Evolutionary conservation across 2,888 invertebrate species (phyloP).

Genomic region (Oxyteleia sp.): DNA sequence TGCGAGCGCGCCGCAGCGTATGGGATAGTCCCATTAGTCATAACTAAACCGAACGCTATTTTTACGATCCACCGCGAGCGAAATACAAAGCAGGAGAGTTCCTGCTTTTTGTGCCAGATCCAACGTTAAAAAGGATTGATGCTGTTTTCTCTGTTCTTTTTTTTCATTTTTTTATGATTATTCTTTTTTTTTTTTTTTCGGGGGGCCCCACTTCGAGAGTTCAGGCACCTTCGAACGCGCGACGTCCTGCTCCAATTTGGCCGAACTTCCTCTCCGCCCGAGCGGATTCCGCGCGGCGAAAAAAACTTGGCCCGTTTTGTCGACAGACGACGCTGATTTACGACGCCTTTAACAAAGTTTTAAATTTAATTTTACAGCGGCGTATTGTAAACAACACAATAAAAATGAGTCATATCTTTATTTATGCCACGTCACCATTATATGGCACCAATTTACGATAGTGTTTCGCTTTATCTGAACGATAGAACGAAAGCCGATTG

Average conservation of each 20-base stretch:
- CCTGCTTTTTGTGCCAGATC: too few relatives aligned
- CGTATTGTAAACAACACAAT: slow-evolving; percentile 70
- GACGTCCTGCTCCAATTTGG: background rate
- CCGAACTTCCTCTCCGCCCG: background rate
- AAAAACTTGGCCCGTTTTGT: slow-evolving; percentile 28
- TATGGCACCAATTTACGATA: slow-evolving; percentile 59
- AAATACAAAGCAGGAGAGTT: background rate
- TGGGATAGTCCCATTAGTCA: slow-evolving; percentile 23
- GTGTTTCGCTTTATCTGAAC: slow-evolving; percentile 54
- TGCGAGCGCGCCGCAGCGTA: background rate
- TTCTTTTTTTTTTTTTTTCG: too few relatives aligned
- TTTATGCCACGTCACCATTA: slow-evolving; percentile 66
- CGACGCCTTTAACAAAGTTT: slow-evolving; percentile 55
- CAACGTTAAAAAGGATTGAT: too few relatives aligned
- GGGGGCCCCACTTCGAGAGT: too few relatives aligned
- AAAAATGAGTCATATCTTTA: slow-evolving; percentile 71
- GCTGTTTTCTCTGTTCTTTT: too few relatives aligned
- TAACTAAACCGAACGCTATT: slow-evolving; percentile 6
- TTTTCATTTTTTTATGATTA: too few relatives aligned
- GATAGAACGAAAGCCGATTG: slow-evolving; percentile 33
- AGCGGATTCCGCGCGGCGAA: background rate
- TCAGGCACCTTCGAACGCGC: too few relatives aligned
- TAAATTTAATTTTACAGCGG: slow-evolving; percentile 59
- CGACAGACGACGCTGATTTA: slow-evolving; percentile 46
- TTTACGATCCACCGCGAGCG: background rate